Evolutionary conservation across 2,113 vertebrate genomes (phyloP), one percentile per base, ranked within the genome.

Genomic region (Procavia capensis): DNA sequence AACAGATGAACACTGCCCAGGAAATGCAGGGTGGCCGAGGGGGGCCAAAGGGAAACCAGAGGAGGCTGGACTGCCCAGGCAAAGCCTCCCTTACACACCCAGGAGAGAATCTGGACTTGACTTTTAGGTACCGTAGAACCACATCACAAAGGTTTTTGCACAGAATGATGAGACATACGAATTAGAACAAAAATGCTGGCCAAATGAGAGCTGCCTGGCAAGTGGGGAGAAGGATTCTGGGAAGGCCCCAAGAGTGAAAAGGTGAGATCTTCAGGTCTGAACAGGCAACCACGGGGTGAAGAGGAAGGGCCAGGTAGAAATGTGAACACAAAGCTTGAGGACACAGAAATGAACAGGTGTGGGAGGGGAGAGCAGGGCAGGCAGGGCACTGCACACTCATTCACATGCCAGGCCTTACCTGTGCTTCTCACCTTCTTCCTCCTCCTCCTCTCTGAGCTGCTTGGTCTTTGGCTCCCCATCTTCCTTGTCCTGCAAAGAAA

Each of bases 401-500:
- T 11, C 24, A 14, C 27, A 31, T 6, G 17, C 5, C 20, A 3
- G 78, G 22, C 24, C 27, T 95, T 94, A 99, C 99, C 97, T 99
- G 98, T 99, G 99, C 95, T 97, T 99, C 94, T 98, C 87, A 57
- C 98, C 98, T 50, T 98, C 98, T 50, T 98, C 98, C 20, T 98
- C 98, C 0, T 99, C 99, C 1, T 98, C 98, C 45, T 97, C 97
- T 79, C 97, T 74, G 11, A 98, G 96, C 86, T 98, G 98, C 98
- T 99, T 99, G 90, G 68, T 96, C 92, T 99, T 98, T 0, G 98
- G 98, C 83, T 99, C 99, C 0, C 91, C 98, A 0, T 98, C 97
- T 9, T 98, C 98, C 87, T 94, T 98, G 14, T 97, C 98, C 99
- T 99, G 98, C 34, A 96, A 94, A 94, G 68, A 85, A 82, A 97